These are phyloP conservation scores for Megatriorchis doriae DNA, from an alignment of 2,113 vertebrate species.

Conservation along the genomic window DNA sequence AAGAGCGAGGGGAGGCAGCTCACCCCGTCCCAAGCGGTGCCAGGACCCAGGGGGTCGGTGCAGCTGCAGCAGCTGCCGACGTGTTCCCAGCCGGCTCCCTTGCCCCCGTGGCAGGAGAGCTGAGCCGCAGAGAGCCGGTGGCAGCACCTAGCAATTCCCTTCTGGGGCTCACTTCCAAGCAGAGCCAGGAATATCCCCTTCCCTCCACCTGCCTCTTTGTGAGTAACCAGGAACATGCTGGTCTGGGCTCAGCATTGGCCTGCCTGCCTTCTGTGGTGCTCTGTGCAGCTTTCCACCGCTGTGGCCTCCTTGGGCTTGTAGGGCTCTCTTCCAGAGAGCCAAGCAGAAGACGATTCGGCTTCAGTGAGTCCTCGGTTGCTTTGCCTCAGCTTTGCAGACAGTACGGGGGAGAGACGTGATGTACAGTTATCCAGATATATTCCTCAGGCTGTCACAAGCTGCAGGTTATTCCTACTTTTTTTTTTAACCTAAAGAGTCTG, in stretches of 20 bases:
- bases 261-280: not conserved
- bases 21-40: fast-evolving
- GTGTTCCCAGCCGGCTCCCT: not conserved
- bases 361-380: not conserved
- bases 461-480: not conserved
- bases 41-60: not conserved
- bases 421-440: not conserved
- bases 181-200: not conserved
- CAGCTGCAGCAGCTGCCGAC: fast-evolving
- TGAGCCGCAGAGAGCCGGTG: not conserved
- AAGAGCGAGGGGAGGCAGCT: not conserved
- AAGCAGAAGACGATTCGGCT: not conserved
- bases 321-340: not conserved
- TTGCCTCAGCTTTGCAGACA: not conserved
- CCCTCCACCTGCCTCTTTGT: not conserved
- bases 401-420: fast-evolving
- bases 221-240: not conserved
- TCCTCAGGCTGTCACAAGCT: not conserved
- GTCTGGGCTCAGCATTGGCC: fast-evolving
- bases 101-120: fast-evolving
- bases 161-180: not conserved
- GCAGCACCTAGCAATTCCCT: not conserved
- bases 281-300: not conserved
- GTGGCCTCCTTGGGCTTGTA: not conserved
- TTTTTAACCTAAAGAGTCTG: not conserved